Percentiles rank a stretch among this genome's conserved stretches.
Evolutionary conservation across 2,888 invertebrate species (phyloP).

Genomic region (Gari tellinella): DNA sequence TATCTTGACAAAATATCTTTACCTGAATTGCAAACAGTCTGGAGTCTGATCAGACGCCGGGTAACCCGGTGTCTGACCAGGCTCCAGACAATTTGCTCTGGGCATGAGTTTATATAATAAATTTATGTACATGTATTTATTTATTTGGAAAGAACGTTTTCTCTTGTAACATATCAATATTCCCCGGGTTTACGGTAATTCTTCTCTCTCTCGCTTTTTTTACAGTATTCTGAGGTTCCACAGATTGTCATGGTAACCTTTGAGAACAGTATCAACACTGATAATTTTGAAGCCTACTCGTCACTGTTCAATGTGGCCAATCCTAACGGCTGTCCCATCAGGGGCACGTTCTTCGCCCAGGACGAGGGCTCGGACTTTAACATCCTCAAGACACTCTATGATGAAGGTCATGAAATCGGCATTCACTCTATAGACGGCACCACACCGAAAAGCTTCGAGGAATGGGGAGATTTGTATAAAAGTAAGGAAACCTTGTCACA

Average conservation of each 20-base stretch:
- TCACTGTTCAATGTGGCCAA: constrained; percentile 43
- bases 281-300: constrained; percentile 55
- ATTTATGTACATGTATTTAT: too few relatives aligned
- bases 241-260: constrained; percentile 70
- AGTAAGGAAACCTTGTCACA: too few relatives aligned
- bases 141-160: too few relatives aligned
- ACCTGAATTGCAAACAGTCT: too few relatives aligned
- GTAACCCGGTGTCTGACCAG: too few relatives aligned
- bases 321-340: constrained; percentile 68
- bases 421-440: constrained; percentile 60
- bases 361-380: constrained; percentile 53
- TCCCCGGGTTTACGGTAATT: too few relatives aligned
- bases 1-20: too few relatives aligned
- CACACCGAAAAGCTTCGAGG: constrained; percentile 38
- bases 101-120: too few relatives aligned
- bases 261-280: constrained; percentile 63
- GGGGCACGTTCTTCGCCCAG: constrained; percentile 69
- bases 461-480: constrained; percentile 52
- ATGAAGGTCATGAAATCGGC: constrained; percentile 66
- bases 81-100: not conserved
- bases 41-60: too few relatives aligned
- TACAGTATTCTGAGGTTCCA: constrained; percentile 60
- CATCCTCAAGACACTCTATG: constrained; percentile 53
- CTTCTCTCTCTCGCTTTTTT: too few relatives aligned
- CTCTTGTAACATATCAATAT: too few relatives aligned